Conservation (phyloP, 2,888 invertebrate species). For the Cephalotes varians region DNA sequence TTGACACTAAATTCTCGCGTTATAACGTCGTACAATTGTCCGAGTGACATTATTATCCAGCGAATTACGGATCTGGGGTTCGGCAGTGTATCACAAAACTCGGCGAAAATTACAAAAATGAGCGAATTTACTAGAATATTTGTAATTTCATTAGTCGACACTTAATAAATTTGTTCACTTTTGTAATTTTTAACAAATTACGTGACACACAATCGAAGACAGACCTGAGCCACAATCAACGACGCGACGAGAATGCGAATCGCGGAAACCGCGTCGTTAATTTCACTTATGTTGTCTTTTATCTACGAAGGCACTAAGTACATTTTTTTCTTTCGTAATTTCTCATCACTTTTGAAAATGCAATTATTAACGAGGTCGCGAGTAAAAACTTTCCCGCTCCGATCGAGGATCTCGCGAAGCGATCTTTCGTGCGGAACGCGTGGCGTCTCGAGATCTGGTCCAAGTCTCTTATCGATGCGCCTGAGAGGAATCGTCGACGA, state of each 20-base stretch:
- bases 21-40: background rate
- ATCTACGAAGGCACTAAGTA: constrained; percentile 33
- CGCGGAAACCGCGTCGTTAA: background rate
- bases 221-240: too few relatives aligned
- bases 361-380: too few relatives aligned
- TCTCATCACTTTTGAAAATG: background rate
- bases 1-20: background rate
- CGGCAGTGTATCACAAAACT: too few relatives aligned
- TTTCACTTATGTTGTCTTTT: constrained; percentile 4
- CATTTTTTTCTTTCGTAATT: constrained; percentile 4
- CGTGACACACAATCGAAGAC: too few relatives aligned
- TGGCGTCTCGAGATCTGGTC: background rate
- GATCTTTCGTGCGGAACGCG: background rate
- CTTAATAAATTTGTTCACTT: too few relatives aligned
- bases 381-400: background rate
- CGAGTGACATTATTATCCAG: background rate
- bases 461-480: background rate
- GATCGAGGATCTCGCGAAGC: background rate
- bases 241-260: too few relatives aligned
- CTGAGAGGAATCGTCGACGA: background rate
- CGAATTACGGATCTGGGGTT: too few relatives aligned
- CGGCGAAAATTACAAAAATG: too few relatives aligned
- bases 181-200: too few relatives aligned
- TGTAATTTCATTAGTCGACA: too few relatives aligned
- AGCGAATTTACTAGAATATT: too few relatives aligned